phyloP scores from a whole-genome alignment of 1,140 invertebrate genomes.

The Metaphire vulgaris region DNA sequence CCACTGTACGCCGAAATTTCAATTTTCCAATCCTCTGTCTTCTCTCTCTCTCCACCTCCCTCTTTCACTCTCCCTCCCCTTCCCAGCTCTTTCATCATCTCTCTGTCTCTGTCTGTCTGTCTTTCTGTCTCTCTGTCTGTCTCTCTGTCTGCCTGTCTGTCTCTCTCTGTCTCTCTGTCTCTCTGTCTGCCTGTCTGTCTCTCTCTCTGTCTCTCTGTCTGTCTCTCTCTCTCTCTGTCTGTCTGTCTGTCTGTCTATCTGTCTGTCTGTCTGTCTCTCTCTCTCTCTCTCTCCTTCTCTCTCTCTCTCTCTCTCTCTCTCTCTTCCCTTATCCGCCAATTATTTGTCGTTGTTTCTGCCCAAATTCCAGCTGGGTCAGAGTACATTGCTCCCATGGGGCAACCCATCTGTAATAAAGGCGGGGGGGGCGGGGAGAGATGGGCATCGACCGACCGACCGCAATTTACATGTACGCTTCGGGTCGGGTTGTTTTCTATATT shows the following conservation, averaged over 20 bases:
- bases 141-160: neutral
- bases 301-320: neutral
- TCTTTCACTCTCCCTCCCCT: neutral
- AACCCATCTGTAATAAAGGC: neutral
- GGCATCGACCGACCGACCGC: too few relatives aligned
- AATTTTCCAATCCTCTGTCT: neutral
- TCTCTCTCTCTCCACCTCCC: neutral
- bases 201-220: neutral
- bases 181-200: neutral
- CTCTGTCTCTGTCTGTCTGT: neutral
- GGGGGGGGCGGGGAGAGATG: too few relatives aligned
- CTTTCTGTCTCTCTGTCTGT: neutral
- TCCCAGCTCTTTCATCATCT: too few relatives aligned
- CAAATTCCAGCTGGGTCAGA: neutral
- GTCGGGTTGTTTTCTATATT: neutral
- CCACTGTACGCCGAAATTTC: neutral
- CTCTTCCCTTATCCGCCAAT: neutral
- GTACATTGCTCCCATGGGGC: neutral
- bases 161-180: neutral
- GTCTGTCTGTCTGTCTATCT: neutral
- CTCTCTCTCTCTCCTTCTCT: neutral
- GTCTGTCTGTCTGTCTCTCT: neutral
- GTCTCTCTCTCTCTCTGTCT: neutral
- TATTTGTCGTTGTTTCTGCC: neutral
- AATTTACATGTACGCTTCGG: neutral